Conservation (phyloP, 2,888 invertebrate species). For the Drosophila mettleri region DNA sequence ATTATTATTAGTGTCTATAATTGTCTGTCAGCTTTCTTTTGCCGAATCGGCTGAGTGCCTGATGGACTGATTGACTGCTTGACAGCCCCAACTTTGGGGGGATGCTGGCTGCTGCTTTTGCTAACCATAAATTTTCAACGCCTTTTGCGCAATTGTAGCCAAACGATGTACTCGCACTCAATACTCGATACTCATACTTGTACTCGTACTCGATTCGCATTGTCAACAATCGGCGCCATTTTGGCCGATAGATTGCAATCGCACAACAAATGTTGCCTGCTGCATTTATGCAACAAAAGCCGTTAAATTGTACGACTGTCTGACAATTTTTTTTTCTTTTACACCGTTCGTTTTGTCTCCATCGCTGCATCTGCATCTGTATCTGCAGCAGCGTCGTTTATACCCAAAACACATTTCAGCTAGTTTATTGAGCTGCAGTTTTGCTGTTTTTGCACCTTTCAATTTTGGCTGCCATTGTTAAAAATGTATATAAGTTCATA, state of each 20-base stretch:
- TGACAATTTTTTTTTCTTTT: conserved; percentile 53
- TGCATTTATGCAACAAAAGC: conserved; percentile 78
- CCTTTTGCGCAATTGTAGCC: conserved; percentile 62
- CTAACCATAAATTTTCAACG: conserved; percentile 54
- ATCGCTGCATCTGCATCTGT: conserved; percentile 24
- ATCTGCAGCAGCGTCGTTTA: conserved; percentile 29
- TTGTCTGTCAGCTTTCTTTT: conserved; percentile 75
- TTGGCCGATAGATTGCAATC: conserved; percentile 75
- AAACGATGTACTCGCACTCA: conserved; percentile 19
- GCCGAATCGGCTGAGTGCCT: conserved; percentile 55
- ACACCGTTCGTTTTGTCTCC: conserved; percentile 53
- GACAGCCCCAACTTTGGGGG: conserved; percentile 25
- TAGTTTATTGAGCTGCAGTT: conserved; percentile 73
- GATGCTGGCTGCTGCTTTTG: conserved; percentile 31
- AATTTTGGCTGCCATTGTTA: conserved; percentile 52
- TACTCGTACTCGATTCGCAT: conserved; percentile 47
- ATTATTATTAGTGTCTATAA: conserved; percentile 71
- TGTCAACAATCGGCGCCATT: conserved; percentile 75
- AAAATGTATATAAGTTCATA: conserved; percentile 5
- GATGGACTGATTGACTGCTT: conserved; percentile 56
- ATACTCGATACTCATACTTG: conserved; percentile 10
- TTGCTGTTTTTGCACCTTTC: conserved; percentile 51
- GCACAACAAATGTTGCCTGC: conserved; percentile 75
- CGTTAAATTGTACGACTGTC: conserved; percentile 75
- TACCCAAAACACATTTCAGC: conserved; percentile 54